phyloP scores from a whole-genome alignment of 2,888 invertebrate genomes.

The Nineta flava region DNA sequence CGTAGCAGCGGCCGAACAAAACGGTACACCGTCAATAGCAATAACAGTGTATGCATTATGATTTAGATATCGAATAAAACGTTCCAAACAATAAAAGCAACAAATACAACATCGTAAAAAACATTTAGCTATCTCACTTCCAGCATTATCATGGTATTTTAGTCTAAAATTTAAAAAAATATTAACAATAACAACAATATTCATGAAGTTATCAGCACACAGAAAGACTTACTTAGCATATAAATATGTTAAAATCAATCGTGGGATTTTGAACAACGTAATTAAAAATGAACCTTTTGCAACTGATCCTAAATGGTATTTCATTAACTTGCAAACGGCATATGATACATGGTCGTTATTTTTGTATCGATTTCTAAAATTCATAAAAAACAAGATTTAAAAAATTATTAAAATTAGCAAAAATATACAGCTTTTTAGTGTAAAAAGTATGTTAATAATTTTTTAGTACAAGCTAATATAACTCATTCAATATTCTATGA shows the following conservation, averaged over 20 bases:
- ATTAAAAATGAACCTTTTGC: slow-evolving; percentile 91
- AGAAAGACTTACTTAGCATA: slow-evolving; percentile 60
- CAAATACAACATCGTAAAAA: slow-evolving; percentile 71
- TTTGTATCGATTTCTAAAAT: slow-evolving; percentile 46
- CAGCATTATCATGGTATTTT: slow-evolving; percentile 49
- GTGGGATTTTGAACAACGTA: slow-evolving; percentile 80
- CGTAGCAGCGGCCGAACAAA: slow-evolving; percentile 78
- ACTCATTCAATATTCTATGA: too few species aligned
- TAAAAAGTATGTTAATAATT: too few species aligned
- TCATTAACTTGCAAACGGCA: slow-evolving; percentile 57
- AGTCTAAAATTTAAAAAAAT: slow-evolving; percentile 31
- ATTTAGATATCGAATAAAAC: slow-evolving; percentile 80
- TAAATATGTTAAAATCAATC: slow-evolving; percentile 76
- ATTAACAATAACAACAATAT: slow-evolving; percentile 2
- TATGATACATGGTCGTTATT: slow-evolving; percentile 49
- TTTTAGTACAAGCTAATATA: too few species aligned
- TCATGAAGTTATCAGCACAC: background rate
- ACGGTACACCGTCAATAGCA: slow-evolving; percentile 79
- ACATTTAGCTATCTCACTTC: slow-evolving; percentile 59
- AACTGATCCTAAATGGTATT: slow-evolving; percentile 88
- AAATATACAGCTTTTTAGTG: too few species aligned
- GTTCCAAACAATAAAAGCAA: slow-evolving; percentile 81
- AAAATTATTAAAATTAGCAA: background rate
- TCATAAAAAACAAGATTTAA: slow-evolving; percentile 2
- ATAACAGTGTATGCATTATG: slow-evolving; percentile 92